Evolutionary conservation across 2,797 vertebrate species (phyloP), one percentile per base, ranked within the genome.

Genomic region (Poeciliopsis presidionis): DNA sequence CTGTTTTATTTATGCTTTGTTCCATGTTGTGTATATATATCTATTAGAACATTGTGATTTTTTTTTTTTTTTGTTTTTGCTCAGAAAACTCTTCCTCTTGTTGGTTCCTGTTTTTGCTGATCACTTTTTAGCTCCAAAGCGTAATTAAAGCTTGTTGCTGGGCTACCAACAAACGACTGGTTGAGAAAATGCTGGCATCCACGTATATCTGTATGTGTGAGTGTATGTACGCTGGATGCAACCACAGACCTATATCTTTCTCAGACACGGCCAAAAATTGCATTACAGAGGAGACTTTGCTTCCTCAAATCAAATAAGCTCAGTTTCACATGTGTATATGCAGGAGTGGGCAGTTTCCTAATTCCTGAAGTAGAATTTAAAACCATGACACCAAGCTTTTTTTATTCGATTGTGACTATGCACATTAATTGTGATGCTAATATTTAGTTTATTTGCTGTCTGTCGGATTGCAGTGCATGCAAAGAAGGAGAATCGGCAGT

Each of bases 121-220:
- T 87, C 63, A 72, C 59, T 75, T 72, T 82, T 87, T 55, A 83
- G 59, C 84, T 84, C 77, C 61, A 83, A 74, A 82, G 59, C 51
- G 61, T 87, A 85, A 91, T 90, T 87, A 87, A 74, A 80, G 81
- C 77, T 86, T 87, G 87, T 90, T 92, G 90, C 87, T 73, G 43
- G 78, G 87, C 75, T 86, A 89, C 84, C 61, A 75, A 69, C 14
- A 59, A 53, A 45, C 8, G 25, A 67, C 30, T 73, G 41, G 12
- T 14, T 72, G 41, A 55, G 46, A 39, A 43, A 72, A 51, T 55
- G 39, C 53, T 36, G 53, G 18, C 3, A 43, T 81, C 7, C 30
- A 45, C 61, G 39, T 65, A 65, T 46, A 13, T 59, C 18, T 71
- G 30, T 73, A 45, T 61, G 59, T 61, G 63, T 67, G 63, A 22